A percentile compares a stretch with the other conserved stretches of the same genome.
Evolutionary conservation across 2,797 vertebrate genomes (phyloP).

Genomic region (Gymnothorax reevesii): DNA sequence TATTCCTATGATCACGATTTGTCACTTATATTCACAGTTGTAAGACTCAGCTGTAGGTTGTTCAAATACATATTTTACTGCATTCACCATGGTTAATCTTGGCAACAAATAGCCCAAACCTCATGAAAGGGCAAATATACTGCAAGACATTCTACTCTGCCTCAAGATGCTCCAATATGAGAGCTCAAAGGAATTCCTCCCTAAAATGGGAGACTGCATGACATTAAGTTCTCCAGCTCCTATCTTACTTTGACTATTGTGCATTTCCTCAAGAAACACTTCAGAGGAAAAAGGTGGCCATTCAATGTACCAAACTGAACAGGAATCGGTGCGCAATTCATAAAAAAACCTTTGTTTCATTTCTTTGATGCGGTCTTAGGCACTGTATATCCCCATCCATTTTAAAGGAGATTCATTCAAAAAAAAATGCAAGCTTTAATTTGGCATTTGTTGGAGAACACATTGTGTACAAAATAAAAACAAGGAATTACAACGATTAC

Average conservation of each 20-base stretch:
- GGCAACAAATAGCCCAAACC: background rate
- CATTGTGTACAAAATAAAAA: slow-evolving; percentile 50
- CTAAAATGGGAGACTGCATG: slow-evolving; percentile 8
- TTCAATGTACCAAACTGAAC: slow-evolving; percentile 7
- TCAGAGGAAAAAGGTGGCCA: background rate
- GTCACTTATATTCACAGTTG: background rate
- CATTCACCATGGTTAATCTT: background rate
- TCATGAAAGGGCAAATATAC: background rate
- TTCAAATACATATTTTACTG: background rate
- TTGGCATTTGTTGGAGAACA: slow-evolving; percentile 16
- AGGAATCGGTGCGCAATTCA: background rate
- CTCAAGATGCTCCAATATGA: background rate
- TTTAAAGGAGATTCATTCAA: background rate
- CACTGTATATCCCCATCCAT: background rate
- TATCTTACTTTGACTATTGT: background rate
- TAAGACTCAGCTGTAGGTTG: background rate
- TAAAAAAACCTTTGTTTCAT: slow-evolving; percentile 29
- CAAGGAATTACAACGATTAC: slow-evolving; percentile 33
- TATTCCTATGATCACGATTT: background rate
- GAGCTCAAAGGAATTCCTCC: slow-evolving; percentile 8
- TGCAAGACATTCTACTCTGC: background rate
- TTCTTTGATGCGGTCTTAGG: slow-evolving; percentile 20
- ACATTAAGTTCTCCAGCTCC: background rate
- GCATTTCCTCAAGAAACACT: background rate
- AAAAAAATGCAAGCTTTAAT: background rate